Conservation (phyloP, 2,113 vertebrate species). For the Gorsachius goisagi region DNA sequence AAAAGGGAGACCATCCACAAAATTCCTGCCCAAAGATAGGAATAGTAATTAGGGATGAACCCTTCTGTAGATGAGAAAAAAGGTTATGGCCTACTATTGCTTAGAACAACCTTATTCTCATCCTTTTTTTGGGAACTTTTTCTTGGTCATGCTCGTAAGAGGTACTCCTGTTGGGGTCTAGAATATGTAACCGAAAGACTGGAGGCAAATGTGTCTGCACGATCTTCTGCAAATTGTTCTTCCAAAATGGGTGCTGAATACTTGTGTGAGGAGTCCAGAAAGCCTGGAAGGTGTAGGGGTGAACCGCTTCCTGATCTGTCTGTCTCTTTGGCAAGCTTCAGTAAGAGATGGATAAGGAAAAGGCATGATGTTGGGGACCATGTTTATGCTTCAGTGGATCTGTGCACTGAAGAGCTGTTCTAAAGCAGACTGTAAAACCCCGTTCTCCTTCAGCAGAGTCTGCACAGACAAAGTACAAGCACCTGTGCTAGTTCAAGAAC, state of each 20-base stretch:
- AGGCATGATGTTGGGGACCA: not conserved
- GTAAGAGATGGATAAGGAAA: not conserved
- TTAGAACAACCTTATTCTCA: not conserved
- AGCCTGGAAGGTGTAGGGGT: not conserved
- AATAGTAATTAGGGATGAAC: not conserved
- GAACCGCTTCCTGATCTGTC: not conserved
- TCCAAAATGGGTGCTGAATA: not conserved
- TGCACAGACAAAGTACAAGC: not conserved
- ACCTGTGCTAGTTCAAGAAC: not conserved
- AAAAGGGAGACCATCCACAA: not conserved
- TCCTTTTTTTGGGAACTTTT: not conserved
- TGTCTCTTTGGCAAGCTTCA: not conserved
- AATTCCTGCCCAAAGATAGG: not conserved
- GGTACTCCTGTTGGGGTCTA: not conserved
- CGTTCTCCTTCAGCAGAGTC: not conserved
- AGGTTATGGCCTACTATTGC: not conserved
- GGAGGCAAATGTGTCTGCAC: not conserved
- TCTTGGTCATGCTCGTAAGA: not conserved
- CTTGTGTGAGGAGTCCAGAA: not conserved
- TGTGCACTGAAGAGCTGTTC: not conserved
- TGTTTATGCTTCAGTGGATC: too few relatives aligned
- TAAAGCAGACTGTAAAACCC: not conserved
- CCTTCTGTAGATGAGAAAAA: not conserved
- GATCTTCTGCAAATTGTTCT: not conserved
- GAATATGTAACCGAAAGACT: not conserved